A percentile compares a stretch with the other conserved stretches of the same genome.
phyloP scores from a whole-genome alignment of 1,140 invertebrate genomes.

The Rhizoglyphus robini region DNA sequence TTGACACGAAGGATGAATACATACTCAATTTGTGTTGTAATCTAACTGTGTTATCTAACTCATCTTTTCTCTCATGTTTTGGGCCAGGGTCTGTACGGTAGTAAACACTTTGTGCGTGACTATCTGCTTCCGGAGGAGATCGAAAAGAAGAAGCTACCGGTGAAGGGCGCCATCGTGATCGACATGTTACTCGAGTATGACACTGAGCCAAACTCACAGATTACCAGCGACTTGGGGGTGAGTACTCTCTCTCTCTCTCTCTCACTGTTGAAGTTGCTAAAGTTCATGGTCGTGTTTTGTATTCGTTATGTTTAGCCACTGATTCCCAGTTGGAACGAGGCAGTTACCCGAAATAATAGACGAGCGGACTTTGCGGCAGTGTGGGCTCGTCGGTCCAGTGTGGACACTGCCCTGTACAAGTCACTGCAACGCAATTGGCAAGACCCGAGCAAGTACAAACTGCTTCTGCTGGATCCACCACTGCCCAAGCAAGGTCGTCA shows the following conservation, averaged over 20 bases:
- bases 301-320: constrained; percentile 21
- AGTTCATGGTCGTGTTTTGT: no score
- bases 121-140: constrained; percentile 30
- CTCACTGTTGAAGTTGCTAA: no score
- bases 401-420: constrained; percentile 29
- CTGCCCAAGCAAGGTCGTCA: constrained; percentile 2
- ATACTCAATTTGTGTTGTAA: no score
- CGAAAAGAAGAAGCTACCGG: constrained; percentile 23
- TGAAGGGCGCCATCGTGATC: constrained; percentile 36
- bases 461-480: constrained; percentile 21
- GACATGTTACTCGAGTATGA: constrained; percentile 37
- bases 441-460: constrained; percentile 26
- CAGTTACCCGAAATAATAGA: constrained; percentile 28
- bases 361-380: constrained; percentile 35
- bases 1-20: no score
- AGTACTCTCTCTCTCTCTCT: no score
- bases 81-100: constrained; percentile 31
- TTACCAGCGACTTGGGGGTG: neutral
- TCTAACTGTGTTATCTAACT: no score
- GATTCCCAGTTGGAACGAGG: constrained; percentile 26
- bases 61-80: neutral
- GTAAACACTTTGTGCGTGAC: constrained; percentile 34
- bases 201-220: constrained; percentile 30
- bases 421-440: constrained; percentile 26
- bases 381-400: constrained; percentile 28